These are phyloP conservation scores for Serripes groenlandicus DNA, from an alignment of 2,888 invertebrate species.

Conservation along the genomic window DNA sequence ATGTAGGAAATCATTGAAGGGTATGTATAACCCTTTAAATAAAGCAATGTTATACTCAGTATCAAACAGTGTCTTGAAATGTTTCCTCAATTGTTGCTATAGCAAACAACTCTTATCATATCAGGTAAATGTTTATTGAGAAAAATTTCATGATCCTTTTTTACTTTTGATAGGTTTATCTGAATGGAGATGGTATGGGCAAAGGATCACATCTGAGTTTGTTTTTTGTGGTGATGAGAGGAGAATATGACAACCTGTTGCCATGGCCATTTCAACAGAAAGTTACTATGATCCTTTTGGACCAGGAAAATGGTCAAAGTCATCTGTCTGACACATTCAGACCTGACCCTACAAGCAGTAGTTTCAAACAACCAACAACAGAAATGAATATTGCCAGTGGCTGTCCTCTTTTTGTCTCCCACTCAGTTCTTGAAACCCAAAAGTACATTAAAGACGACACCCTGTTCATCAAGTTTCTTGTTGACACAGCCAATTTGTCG, in stretches of 20 bases:
- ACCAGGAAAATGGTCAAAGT: conserved; percentile 75
- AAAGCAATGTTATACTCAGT: too few relatives aligned
- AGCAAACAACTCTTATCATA: too few relatives aligned
- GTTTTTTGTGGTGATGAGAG: conserved; percentile 85
- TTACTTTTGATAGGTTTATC: conserved; percentile 72
- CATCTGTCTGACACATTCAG: conserved; percentile 81
- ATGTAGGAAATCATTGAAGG: too few relatives aligned
- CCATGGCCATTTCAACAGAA: conserved; percentile 84
- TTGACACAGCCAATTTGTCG: conserved; percentile 59
- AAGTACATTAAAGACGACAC: conserved; percentile 80
- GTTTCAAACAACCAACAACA: conserved; percentile 78
- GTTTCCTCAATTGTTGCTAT: too few relatives aligned
- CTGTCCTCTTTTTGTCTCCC: conserved; percentile 80
- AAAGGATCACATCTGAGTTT: conserved; percentile 82
- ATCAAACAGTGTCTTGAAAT: too few relatives aligned
- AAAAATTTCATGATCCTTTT: not conserved
- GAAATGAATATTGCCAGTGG: conserved; percentile 85
- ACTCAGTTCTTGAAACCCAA: conserved; percentile 73
- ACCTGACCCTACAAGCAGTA: conserved; percentile 82
- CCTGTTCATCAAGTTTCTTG: conserved; percentile 78
- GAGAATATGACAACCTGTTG: conserved; percentile 83
- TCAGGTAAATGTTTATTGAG: too few relatives aligned
- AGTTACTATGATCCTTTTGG: conserved; percentile 82
- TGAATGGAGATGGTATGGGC: conserved; percentile 85
- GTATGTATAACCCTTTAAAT: too few relatives aligned